A percentile compares a stretch with the other conserved stretches of the same genome.
Evolutionary conservation across 2,888 invertebrate genomes (phyloP).

Genomic region (Siphonodentalium dalli): DNA sequence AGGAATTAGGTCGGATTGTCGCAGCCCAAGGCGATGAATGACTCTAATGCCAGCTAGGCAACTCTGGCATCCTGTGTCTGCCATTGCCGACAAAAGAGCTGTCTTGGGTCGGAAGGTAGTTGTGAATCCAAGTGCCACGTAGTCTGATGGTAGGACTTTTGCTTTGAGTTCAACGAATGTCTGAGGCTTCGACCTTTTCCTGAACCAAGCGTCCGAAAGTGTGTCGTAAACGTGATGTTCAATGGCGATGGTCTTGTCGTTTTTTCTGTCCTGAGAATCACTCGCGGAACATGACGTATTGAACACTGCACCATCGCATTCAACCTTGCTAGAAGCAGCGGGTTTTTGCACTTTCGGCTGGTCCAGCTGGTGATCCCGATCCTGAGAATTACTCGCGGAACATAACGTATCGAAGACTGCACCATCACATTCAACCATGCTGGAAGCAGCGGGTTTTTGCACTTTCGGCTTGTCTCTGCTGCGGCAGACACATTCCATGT

Average conservation of each 20-base stretch:
- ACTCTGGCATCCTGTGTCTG: slow-evolving; percentile 37
- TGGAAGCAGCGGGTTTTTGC: too few species aligned
- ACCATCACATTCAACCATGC: background rate
- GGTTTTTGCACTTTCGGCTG: too few species aligned
- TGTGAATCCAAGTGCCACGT: slow-evolving; percentile 25
- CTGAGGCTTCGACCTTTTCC: slow-evolving; percentile 26
- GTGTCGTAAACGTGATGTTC: slow-evolving; percentile 36
- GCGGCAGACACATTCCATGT: slow-evolving; percentile 30
- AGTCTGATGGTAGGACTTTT: slow-evolving; percentile 21
- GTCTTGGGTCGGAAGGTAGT: slow-evolving; percentile 2
- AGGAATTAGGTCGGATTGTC: too few species aligned
- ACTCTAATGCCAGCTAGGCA: too few species aligned
- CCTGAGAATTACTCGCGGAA: background rate
- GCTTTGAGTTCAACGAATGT: slow-evolving; percentile 23
- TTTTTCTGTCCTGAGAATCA: too few species aligned
- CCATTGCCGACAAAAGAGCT: slow-evolving; percentile 24
- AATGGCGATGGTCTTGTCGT: too few species aligned
- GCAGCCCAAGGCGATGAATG: too few species aligned
- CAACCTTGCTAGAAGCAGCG: too few species aligned
- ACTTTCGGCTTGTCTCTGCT: slow-evolving; percentile 22
- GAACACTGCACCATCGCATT: slow-evolving; percentile 20
- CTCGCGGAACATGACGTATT: slow-evolving; percentile 17
- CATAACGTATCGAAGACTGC: slow-evolving; percentile 28
- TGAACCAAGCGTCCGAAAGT: slow-evolving; percentile 25
- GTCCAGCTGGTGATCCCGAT: slow-evolving; percentile 21